These are phyloP conservation scores for Indicator indicator DNA, from an alignment of 2,113 vertebrate genomes.

Conservation along the genomic window DNA sequence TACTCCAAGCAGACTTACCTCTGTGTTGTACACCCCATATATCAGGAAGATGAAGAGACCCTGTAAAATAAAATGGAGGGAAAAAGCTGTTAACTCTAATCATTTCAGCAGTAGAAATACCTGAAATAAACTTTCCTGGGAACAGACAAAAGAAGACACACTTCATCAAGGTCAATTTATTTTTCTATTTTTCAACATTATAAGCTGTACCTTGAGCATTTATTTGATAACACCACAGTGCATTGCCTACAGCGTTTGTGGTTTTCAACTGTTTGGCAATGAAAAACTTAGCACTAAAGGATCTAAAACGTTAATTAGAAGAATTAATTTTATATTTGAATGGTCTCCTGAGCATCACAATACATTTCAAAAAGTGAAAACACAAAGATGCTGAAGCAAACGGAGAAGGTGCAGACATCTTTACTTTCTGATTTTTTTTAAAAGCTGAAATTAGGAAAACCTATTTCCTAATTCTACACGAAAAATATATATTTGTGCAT, in stretches of 20 bases:
- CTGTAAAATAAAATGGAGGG: slow-evolving; percentile 87
- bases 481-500: background rate
- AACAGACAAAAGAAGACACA: slow-evolving; percentile 87
- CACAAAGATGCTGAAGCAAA: background rate
- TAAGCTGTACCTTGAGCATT: slow-evolving; percentile 80
- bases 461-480: background rate
- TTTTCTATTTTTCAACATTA: slow-evolving; percentile 87
- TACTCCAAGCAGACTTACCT: slow-evolving; percentile 96
- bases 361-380: background rate
- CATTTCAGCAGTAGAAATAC: slow-evolving; percentile 83
- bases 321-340: slow-evolving; percentile 4
- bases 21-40: slow-evolving; percentile 98
- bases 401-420: background rate
- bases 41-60: slow-evolving; percentile 99
- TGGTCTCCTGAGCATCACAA: background rate
- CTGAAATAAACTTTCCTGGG: slow-evolving; percentile 85
- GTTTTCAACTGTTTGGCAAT: slow-evolving; percentile 23
- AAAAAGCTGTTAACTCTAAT: slow-evolving; percentile 85
- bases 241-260: slow-evolving; percentile 20
- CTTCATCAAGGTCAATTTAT: slow-evolving; percentile 89
- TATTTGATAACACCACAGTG: slow-evolving; percentile 69
- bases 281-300: slow-evolving; percentile 1
- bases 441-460: background rate
- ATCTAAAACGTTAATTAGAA: slow-evolving; percentile 41
- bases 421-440: background rate